phyloP scores from a whole-genome alignment of 2,797 vertebrate genomes.

The Gobio occitaniae region DNA sequence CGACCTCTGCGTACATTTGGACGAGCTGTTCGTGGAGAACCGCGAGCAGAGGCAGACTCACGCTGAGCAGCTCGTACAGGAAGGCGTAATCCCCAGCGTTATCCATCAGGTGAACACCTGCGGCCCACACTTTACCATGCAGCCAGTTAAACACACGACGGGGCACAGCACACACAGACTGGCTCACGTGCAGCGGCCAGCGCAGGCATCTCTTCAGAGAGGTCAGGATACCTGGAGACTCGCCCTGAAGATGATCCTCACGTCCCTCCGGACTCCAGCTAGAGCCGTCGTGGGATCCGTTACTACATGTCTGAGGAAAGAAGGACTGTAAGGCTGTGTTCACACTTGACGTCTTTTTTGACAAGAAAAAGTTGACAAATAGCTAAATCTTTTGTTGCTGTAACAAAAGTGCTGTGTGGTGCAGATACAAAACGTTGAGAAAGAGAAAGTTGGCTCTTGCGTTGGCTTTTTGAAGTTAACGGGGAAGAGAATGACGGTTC shows the following conservation, averaged over 20 bases:
- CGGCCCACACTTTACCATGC: constrained; percentile 75
- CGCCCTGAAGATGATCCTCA: constrained; percentile 74
- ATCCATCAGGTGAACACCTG: constrained; percentile 85
- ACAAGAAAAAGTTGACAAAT: too few relatives aligned
- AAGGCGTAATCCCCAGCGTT: constrained; percentile 88
- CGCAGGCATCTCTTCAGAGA: constrained; percentile 84
- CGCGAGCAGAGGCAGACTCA: constrained; percentile 89
- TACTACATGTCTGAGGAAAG: constrained; percentile 50
- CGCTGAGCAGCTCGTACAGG: constrained; percentile 92
- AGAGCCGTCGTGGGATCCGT: constrained; percentile 67
- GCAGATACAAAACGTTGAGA: too few relatives aligned
- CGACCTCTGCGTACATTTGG: constrained; percentile 86
- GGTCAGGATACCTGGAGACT: constrained; percentile 92
- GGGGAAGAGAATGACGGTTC: too few relatives aligned
- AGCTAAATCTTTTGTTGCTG: too few relatives aligned
- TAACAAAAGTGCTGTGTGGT: too few relatives aligned
- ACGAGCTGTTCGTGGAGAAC: constrained; percentile 86
- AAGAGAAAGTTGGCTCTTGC: too few relatives aligned
- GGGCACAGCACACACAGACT: constrained; percentile 84
- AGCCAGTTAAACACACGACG: constrained; percentile 81
- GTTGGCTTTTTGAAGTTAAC: too few relatives aligned
- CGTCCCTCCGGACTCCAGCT: constrained; percentile 49
- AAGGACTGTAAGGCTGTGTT: too few relatives aligned
- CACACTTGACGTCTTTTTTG: too few relatives aligned
- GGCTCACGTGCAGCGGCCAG: constrained; percentile 86